These are phyloP conservation scores for Aphaenogaster ashmeadi DNA, from an alignment of 1,140 invertebrate genomes.

Conservation along the genomic window DNA sequence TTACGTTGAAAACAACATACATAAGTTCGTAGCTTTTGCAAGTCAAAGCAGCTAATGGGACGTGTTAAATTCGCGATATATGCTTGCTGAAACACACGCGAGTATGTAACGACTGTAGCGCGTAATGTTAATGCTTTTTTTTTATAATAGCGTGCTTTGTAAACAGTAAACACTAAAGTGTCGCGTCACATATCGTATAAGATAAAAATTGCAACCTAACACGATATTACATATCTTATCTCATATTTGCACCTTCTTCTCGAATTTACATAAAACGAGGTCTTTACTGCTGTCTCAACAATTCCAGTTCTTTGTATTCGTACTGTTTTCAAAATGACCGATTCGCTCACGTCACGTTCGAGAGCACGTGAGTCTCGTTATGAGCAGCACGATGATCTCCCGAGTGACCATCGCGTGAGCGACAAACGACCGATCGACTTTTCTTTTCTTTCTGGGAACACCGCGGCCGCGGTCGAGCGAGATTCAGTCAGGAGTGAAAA, in stretches of 20 bases:
- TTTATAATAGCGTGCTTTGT: not conserved
- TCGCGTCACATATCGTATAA: not conserved
- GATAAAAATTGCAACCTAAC: conserved; percentile 7
- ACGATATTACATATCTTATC: not conserved
- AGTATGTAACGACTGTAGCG: conserved; percentile 7
- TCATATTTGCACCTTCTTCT: not conserved
- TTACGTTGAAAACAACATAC: conserved; percentile 28
- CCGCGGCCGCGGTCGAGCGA: conserved; percentile 16
- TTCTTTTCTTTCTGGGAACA: conserved; percentile 38
- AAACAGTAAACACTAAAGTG: not conserved
- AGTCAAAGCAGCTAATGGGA: conserved; percentile 16
- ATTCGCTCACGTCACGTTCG: not conserved
- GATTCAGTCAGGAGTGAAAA: conserved; percentile 50
- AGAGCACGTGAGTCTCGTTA: conserved; percentile 22
- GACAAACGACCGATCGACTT: conserved; percentile 25
- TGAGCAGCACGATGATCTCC: conserved; percentile 12
- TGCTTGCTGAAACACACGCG: not conserved
- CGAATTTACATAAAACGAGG: not conserved
- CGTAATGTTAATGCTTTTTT: conserved; percentile 24
- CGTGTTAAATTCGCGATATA: conserved; percentile 9
- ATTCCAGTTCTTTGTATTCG: not conserved
- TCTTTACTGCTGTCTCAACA: not conserved
- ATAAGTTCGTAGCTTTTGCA: conserved; percentile 13
- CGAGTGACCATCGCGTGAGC: conserved; percentile 16
- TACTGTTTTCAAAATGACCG: not conserved